Evolutionary conservation across 2,113 vertebrate genomes (phyloP).

Genomic region (Meriones unguiculatus): DNA sequence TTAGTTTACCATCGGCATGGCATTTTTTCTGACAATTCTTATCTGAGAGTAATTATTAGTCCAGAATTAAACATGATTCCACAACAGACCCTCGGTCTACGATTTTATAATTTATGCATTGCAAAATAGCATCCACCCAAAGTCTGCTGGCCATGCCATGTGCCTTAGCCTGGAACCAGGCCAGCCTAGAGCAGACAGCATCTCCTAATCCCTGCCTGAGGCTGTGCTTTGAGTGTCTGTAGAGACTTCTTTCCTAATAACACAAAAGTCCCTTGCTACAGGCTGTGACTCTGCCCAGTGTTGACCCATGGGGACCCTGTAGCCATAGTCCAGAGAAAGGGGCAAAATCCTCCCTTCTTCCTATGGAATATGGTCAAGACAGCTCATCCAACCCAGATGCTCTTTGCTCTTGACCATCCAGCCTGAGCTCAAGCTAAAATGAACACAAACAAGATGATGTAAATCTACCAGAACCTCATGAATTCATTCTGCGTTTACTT

Average conservation of each 20-base stretch:
- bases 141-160: neutral
- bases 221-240: neutral
- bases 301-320: neutral
- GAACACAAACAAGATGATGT: neutral
- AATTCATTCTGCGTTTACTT: neutral
- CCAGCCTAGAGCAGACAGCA: neutral
- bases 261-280: neutral
- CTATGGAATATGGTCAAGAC: neutral
- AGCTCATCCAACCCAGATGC: neutral
- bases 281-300: neutral
- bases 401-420: neutral
- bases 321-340: neutral
- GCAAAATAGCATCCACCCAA: neutral
- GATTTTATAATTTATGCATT: neutral
- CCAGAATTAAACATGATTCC: neutral
- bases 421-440: neutral
- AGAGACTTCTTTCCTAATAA: neutral
- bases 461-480: neutral
- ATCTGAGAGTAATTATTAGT: neutral
- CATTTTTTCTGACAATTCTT: constrained; percentile 3
- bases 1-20: neutral
- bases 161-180: too few relatives aligned
- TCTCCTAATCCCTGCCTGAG: neutral
- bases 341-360: neutral
- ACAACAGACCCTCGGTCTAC: neutral